A percentile compares a stretch with the other conserved stretches of the same genome.
These are phyloP conservation scores for Leptonema lineaticorne DNA, from an alignment of 1,140 invertebrate species.

Conservation along the genomic window DNA sequence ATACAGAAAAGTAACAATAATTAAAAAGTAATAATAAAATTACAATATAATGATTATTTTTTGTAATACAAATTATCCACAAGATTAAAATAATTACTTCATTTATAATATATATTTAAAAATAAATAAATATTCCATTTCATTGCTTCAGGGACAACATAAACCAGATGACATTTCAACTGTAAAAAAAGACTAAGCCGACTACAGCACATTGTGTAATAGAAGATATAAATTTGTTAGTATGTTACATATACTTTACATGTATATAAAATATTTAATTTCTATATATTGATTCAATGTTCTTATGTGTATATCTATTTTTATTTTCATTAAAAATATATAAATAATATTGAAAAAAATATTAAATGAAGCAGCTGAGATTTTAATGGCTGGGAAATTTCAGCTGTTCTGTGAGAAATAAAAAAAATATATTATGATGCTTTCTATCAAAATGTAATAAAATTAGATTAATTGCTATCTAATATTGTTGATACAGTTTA, in stretches of 20 bases:
- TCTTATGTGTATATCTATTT: constrained; percentile 5
- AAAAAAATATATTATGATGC: background rate
- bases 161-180: constrained; percentile 6
- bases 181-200: background rate
- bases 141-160: too few species aligned
- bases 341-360: background rate
- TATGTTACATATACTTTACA: constrained; percentile 10
- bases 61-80: too few species aligned
- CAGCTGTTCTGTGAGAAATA: background rate
- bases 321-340: background rate
- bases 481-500: background rate
- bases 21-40: too few species aligned
- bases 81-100: too few species aligned
- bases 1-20: too few species aligned
- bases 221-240: constrained; percentile 4
- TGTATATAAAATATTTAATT: constrained; percentile 11
- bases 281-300: background rate
- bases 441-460: background rate
- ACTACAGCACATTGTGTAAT: background rate
- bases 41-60: too few species aligned
- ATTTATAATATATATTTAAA: too few species aligned
- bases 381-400: constrained; percentile 34
- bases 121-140: too few species aligned
- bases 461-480: background rate
- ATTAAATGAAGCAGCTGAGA: constrained; percentile 11